Conservation (phyloP, 1,140 invertebrate genomes). For the Coptotermes formosanus region DNA sequence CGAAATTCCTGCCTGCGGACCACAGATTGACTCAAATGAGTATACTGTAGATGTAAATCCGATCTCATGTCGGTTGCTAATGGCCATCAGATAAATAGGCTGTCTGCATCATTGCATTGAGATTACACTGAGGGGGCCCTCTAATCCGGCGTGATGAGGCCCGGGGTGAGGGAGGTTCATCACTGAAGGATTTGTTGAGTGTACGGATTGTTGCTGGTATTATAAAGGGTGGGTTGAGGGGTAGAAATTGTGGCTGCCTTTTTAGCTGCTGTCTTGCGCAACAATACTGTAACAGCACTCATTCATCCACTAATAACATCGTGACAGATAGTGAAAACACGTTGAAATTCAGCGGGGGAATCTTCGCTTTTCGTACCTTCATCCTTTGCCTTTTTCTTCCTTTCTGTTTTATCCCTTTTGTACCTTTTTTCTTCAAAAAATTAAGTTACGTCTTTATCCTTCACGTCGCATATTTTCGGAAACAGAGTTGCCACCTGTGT, state of each 20-base stretch:
- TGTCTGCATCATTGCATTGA: constrained; percentile 11
- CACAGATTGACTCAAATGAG: too few species aligned
- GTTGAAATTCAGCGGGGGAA: too few species aligned
- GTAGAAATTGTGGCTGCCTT: neutral
- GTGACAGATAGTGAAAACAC: too few species aligned
- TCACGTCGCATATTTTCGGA: too few species aligned
- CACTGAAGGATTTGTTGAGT: constrained; percentile 6
- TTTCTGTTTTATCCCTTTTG: too few species aligned
- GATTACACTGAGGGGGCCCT: neutral
- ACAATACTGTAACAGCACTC: neutral
- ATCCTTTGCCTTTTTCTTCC: too few species aligned
- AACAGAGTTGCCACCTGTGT: too few species aligned
- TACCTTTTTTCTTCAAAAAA: too few species aligned
- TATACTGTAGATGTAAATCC: neutral
- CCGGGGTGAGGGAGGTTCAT: constrained; percentile 5
- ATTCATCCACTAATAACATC: too few species aligned
- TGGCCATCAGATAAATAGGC: constrained; percentile 7
- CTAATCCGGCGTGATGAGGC: constrained; percentile 4
- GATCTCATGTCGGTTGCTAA: neutral
- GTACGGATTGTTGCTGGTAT: neutral
- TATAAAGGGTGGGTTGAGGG: neutral
- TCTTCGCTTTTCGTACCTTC: too few species aligned
- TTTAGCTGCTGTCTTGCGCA: neutral
- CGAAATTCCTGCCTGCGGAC: too few species aligned
- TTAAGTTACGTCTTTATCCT: too few species aligned